Evolutionary conservation across 2,888 invertebrate species (phyloP), one percentile per base, ranked within the genome.

Genomic region (Charanyca ferruginea): DNA sequence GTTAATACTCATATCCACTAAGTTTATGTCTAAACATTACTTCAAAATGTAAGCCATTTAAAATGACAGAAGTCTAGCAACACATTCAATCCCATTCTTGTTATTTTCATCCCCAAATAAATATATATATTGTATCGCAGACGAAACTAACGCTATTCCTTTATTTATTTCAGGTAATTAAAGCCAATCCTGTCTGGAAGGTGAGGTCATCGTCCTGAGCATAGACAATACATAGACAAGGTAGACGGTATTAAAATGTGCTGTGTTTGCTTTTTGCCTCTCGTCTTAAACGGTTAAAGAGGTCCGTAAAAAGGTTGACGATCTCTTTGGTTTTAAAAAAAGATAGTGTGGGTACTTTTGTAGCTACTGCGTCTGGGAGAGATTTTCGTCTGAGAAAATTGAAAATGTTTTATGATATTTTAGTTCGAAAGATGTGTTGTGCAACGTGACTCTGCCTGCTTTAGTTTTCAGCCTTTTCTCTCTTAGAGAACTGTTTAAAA

Each of bases 131-230:
- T 9, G 48, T 63, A 51, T 72, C 41, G 4, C 53, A 77, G 48
- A 77, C 58, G 18, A 38, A 52, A 25, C 44, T 77, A 73, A 78
- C 22, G 6, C n/a, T 48, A 3, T 67, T 78, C 49, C 74, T 58
- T 75, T n/a, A n/a, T 75, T 79, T 57, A 79, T 75, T 75, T 63
- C 79, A 75, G 75, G 75, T 75, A 75, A 75, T 77, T 75, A 77
- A 47, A 55, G n/a, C 28, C 11, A 55, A 47, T 66, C 23, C 32
- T 32, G 74, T 73, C 79, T 78, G 51, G 28, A 20, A 57, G 75
- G 62, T 60, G 28, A 48, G 47, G 58, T 44, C 18, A 42, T 8
- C 18, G 58, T 0, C 20, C 77, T 45, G 25, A 55, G 32, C 42
- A 57, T 53, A 71, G 47, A 45, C 76, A 45, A 69, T 8, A 44